Percentiles rank a stretch among this genome's conserved stretches.
Evolutionary conservation across 64 coral and sea anemone species (phyloP).

Genomic region (Montipora foliosa): DNA sequence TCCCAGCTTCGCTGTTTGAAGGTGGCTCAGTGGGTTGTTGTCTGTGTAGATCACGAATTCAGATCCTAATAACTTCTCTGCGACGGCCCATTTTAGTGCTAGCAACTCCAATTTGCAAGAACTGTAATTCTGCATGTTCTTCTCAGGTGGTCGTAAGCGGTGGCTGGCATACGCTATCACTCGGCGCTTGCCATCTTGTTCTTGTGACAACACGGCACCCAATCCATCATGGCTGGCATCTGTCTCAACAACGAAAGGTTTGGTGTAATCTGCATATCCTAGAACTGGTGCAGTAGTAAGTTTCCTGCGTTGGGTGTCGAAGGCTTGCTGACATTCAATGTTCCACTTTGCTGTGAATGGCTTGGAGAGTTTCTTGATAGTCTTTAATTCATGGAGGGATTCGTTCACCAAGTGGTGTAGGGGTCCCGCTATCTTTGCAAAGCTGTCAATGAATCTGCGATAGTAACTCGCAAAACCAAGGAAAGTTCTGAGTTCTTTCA

Average conservation of each 20-base stretch:
- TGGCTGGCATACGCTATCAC: conserved; percentile 23
- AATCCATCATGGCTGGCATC: conserved; percentile 50
- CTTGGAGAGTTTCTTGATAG: conserved; percentile 9
- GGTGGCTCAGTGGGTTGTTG: conserved; percentile 40
- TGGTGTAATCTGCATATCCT: too few species aligned
- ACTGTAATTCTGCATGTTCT: conserved; percentile 34
- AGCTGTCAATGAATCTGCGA: too few species aligned
- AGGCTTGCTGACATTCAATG: too few species aligned
- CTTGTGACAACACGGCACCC: conserved; percentile 34
- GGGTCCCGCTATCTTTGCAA: neutral
- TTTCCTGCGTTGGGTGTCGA: too few species aligned
- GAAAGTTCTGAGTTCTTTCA: conserved; percentile 53
- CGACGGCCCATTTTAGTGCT: conserved; percentile 30
- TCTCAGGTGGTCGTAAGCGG: conserved; percentile 7
- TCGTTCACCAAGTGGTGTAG: conserved; percentile 57
- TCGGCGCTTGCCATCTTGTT: conserved; percentile 13
- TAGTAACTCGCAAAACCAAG: conserved; percentile 40
- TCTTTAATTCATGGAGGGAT: conserved; percentile 39
- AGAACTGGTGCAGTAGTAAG: too few species aligned
- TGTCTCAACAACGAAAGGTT: conserved; percentile 20
- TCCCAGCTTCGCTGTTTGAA: conserved; percentile 21
- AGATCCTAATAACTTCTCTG: conserved; percentile 31
- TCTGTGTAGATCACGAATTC: conserved; percentile 49
- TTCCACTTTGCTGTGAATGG: too few species aligned
- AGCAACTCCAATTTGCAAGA: neutral